phyloP scores from a whole-genome alignment of 2,888 invertebrate species.

The Drosophila mercatorum region DNA sequence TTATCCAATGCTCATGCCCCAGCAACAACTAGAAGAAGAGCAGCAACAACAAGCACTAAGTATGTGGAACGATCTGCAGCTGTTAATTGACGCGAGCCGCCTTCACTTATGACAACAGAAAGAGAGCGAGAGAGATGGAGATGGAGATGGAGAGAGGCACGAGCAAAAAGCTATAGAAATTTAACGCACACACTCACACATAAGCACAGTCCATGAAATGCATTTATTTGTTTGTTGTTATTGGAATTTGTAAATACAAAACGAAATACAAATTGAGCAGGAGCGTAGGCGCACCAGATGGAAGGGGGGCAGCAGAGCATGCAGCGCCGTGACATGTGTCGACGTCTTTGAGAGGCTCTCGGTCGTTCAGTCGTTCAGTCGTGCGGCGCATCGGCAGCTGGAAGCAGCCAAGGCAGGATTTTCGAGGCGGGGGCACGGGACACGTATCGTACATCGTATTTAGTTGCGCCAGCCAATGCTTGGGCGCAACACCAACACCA shows the following conservation, averaged over 20 bases:
- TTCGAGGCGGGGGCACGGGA: not conserved
- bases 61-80: slow-evolving; percentile 48
- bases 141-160: not conserved
- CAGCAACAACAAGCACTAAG: slow-evolving; percentile 31
- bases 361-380: slow-evolving; percentile 1
- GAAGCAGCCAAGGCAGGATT: slow-evolving; percentile 32
- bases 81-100: slow-evolving; percentile 46
- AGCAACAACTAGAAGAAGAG: slow-evolving; percentile 31
- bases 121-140: too few species aligned
- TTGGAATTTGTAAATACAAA: slow-evolving; percentile 35
- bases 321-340: slow-evolving; percentile 27
- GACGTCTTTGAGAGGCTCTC: slow-evolving; percentile 19
- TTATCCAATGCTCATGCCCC: slow-evolving; percentile 24
- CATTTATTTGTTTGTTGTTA: slow-evolving; percentile 40
- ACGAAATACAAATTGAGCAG: slow-evolving; percentile 38
- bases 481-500: slow-evolving; percentile 49
- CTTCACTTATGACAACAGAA: slow-evolving; percentile 5
- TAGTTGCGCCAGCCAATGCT: slow-evolving; percentile 57
- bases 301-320: slow-evolving; percentile 9
- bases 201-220: slow-evolving; percentile 14
- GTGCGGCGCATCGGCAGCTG: slow-evolving; percentile 37
- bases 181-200: not conserved
- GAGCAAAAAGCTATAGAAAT: slow-evolving; percentile 11
- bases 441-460: slow-evolving; percentile 1
- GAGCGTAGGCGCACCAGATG: not conserved